These are phyloP conservation scores for Furcula furcula DNA, from an alignment of 2,888 invertebrate genomes.

Conservation along the genomic window DNA sequence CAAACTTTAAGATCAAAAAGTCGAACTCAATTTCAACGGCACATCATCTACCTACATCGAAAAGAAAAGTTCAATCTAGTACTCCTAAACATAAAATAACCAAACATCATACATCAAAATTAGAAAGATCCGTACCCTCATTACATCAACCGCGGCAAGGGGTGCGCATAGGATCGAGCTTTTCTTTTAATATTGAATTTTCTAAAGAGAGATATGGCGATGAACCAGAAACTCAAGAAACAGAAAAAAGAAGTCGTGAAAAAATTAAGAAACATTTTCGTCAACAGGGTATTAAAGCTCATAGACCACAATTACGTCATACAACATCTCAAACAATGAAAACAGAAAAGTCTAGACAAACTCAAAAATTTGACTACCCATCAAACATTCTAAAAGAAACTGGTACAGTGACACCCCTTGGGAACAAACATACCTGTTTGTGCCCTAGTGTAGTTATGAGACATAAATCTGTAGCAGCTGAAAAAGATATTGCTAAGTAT, in stretches of 20 bases:
- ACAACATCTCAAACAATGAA: slow-evolving; percentile 5
- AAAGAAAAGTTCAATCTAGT: slow-evolving; percentile 1
- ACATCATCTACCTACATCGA: slow-evolving; percentile 1
- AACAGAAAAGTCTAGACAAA: slow-evolving; percentile 9
- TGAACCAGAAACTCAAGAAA: background rate
- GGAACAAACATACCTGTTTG: slow-evolving; percentile 1
- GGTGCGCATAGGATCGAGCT: slow-evolving; percentile 33
- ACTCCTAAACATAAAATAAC: slow-evolving; percentile 3
- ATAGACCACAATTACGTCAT: slow-evolving; percentile 10
- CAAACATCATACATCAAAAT: slow-evolving; percentile 1
- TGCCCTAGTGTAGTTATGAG: slow-evolving; percentile 9
- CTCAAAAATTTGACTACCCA: slow-evolving; percentile 17
- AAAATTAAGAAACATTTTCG: background rate
- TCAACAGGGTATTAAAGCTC: slow-evolving; percentile 8
- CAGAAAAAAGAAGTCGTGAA: background rate
- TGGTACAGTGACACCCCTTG: slow-evolving; percentile 1
- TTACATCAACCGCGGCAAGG: slow-evolving; percentile 18
- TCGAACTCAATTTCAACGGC: slow-evolving; percentile 11
- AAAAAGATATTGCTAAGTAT: slow-evolving; percentile 5
- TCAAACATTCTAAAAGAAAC: slow-evolving; percentile 12
- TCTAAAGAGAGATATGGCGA: slow-evolving; percentile 19
- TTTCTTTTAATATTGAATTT: slow-evolving; percentile 33
- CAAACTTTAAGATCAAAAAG: slow-evolving; percentile 3
- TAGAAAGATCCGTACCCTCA: slow-evolving; percentile 4
- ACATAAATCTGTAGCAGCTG: slow-evolving; percentile 7